A percentile compares a stretch with the other conserved stretches of the same genome.
These are phyloP conservation scores for Sarcophaga variegata DNA, from an alignment of 2,888 invertebrate genomes.

Conservation along the genomic window DNA sequence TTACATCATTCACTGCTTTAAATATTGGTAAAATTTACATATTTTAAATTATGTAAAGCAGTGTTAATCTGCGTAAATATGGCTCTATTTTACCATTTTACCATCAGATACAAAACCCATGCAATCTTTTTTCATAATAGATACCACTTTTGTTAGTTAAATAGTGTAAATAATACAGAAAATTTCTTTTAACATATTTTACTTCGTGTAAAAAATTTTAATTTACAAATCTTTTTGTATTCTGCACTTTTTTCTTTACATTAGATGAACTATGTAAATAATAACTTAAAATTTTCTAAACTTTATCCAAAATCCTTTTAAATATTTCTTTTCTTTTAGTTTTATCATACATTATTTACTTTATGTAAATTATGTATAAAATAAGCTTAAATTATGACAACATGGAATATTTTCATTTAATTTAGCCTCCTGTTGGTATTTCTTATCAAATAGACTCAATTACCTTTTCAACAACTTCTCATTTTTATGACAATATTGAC, in stretches of 20 bases:
- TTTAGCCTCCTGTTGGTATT: not conserved
- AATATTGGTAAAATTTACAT: too few species aligned
- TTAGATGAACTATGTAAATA: not conserved
- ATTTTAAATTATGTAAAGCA: too few species aligned
- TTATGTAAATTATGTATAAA: too few species aligned
- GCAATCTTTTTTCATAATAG: too few species aligned
- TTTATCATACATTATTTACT: not conserved
- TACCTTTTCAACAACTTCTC: not conserved
- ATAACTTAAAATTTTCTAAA: not conserved
- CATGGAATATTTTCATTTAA: not conserved
- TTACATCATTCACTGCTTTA: too few species aligned
- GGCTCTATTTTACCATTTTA: too few species aligned
- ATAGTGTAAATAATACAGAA: not conserved
- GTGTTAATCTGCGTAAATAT: too few species aligned
- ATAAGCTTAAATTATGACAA: not conserved
- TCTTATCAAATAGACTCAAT: constrained; percentile 7
- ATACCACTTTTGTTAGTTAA: not conserved
- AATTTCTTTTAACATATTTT: not conserved
- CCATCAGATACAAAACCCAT: too few species aligned
- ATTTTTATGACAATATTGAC: constrained; percentile 9
- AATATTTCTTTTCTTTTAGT: too few species aligned
- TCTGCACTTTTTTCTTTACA: not conserved
- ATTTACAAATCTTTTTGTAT: not conserved
- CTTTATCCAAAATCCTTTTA: too few species aligned
- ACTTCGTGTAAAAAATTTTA: not conserved